A percentile compares a stretch with the other conserved stretches of the same genome.
These are phyloP conservation scores for Rhynchotus rufescens DNA, from an alignment of 2,797 vertebrate genomes.

Conservation along the genomic window DNA sequence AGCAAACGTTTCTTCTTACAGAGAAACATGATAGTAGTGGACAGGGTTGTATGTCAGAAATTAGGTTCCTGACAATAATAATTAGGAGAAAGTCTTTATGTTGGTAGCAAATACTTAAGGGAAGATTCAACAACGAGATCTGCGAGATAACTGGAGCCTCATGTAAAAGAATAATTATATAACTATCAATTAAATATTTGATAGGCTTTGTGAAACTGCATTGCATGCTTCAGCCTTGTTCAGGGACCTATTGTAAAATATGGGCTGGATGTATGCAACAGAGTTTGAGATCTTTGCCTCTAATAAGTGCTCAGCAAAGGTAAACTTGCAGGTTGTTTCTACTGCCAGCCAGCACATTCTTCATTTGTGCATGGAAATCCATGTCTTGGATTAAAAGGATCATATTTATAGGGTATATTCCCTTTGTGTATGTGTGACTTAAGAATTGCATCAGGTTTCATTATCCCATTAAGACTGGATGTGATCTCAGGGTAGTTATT, in stretches of 20 bases:
- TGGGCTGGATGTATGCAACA: background rate
- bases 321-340: background rate
- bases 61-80: background rate
- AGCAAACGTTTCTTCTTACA: background rate
- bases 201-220: background rate
- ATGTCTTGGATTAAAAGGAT: background rate
- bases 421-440: background rate
- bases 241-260: background rate
- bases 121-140: background rate
- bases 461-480: background rate
- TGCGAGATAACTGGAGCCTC: background rate
- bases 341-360: background rate
- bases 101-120: constrained; percentile 4
- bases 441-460: background rate
- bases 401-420: background rate
- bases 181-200: background rate
- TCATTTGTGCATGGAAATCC: background rate
- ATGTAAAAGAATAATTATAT: background rate
- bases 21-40: background rate
- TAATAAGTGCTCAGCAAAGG: background rate
- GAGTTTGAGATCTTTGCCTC: background rate
- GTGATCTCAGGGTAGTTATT: background rate
- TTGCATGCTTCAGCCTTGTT: background rate
- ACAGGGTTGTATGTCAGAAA: background rate
- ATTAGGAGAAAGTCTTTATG: background rate